Base-by-base conservation (phyloP, 2,797 vertebrate genomes). In the Cynodonichthys magdalenae region DNA sequence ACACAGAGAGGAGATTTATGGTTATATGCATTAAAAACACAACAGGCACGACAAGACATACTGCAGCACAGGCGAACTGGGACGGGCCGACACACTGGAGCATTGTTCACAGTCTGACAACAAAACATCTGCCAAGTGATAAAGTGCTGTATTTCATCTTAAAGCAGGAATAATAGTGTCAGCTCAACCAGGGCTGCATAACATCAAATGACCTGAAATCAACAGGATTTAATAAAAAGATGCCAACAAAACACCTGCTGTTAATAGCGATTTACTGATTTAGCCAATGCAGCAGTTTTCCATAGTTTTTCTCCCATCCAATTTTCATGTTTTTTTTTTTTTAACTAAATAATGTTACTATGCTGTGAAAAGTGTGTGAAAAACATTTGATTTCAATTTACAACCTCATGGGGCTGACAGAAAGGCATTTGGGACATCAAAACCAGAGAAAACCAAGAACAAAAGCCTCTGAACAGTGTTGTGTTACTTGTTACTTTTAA, bases 161-260 rank as follows among this genome's bases (percentile, higher is more conserved):
- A 15, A 9, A 49, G 39, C 18, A 12, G 15, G 9, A 15, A 28
- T 42, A 45, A 53, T 28, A 44, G 47, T 24, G 15, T 17, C 59
- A 39, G 66, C 56, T n/a, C 56, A 66, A 50, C 46, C 29, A 54
- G 15, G 44, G 67, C 53, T 28, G 52, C 20, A 52, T 53, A 39
- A 57, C 17, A 49, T 54, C 2, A 60, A 73, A 71, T 66, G 42
- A 17, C 6, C n/a, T 50, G 18, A 69, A 74, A 74, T 72, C 45
- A 70, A 36, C 36, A 61, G 31, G 28, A 62, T 55, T 66, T 70
- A 2, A 73, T 75, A 31, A 60, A 28, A 45, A 48, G 52, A 27
- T 69, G 28, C 69, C 65, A 59, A 53, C 59, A 55, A 69, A 75
- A 53, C 51, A 63, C 50, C 65, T 63, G 64, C 41, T 15, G 14